Conservation (phyloP, 2,113 vertebrate genomes). For the Albula goreensis region DNA sequence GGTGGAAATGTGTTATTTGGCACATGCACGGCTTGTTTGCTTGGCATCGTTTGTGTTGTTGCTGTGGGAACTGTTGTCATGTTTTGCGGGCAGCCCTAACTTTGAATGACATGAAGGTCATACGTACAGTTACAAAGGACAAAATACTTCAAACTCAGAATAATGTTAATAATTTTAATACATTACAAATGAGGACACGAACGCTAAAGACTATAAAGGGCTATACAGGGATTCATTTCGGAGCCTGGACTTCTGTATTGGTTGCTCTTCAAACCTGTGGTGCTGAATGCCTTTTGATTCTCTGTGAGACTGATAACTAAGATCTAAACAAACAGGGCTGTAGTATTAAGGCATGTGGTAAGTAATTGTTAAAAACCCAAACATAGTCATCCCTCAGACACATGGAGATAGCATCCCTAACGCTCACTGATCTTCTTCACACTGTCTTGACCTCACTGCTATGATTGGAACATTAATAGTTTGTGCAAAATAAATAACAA, state of each 20-base stretch:
- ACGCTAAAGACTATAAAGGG: constrained; percentile 11
- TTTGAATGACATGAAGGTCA: background rate
- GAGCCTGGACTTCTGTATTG: background rate
- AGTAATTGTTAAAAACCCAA: background rate
- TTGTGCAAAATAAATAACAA: background rate
- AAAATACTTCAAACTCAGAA: constrained; percentile 8
- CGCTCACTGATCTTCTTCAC: background rate
- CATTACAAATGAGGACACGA: constrained; percentile 21
- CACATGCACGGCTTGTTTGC: constrained; percentile 57
- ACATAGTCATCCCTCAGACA: background rate
- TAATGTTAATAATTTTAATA: constrained; percentile 7
- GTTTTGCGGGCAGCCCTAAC: background rate
- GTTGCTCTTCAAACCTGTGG: background rate
- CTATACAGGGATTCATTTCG: background rate
- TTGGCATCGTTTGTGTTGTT: constrained; percentile 49
- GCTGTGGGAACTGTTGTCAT: constrained; percentile 37
- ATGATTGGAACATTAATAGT: constrained; percentile 13
- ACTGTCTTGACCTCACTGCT: background rate
- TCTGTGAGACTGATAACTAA: background rate
- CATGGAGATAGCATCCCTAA: background rate
- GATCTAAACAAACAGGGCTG: background rate
- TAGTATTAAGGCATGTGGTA: constrained; percentile 7
- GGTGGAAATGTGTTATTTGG: constrained; percentile 62
- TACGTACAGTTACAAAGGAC: constrained; percentile 14
- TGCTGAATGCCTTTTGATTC: background rate